Base-by-base conservation (phyloP, 2,888 invertebrate genomes). In the Masnerella sp. region DNA sequence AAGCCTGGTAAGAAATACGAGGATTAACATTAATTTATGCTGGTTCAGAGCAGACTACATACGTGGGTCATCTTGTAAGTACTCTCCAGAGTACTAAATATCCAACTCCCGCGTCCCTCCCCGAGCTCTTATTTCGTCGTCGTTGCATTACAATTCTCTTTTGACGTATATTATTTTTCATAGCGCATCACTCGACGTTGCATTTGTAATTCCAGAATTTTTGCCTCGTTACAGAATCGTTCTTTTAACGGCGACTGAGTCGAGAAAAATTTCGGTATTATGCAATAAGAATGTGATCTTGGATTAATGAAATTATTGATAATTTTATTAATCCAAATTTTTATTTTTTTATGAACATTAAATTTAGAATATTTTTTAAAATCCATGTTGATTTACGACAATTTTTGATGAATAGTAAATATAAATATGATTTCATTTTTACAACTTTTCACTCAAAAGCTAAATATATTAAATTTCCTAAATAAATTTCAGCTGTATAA, bases 1-100 rank as follows among this genome's bases (percentile, higher is more conserved):
- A 20, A 51, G 56, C 36, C 28, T n/a, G n/a, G 49, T 70, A 64
- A 64, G 71, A 71, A 64, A 52, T 64, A 58, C 43, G 71, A 58
- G 71, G 65, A 51, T 64, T 71, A 71, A 45, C 71, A 65, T 71
- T 68, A 74, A 68, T 74, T 74, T 68, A 68, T 74, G 73, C 68
- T 45, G 52, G 59, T 59, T 69, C 42, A 25, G 52, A 59, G 45
- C 45, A 20, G 42, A 45, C 64, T 49, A 59, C 62, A 68, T 74
- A 64, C 58, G 62, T 52, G 47, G 67, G 61, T 71, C 69, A 69
- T 69, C 59, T 74, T 65, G 58, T 74, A 74, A 74, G 59, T 65
- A 74, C 69, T 56, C 74, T 74, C 74, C 34, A 25, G 65, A 74
- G 64, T 65, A 69, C 69, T 74, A 61, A 68, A 61, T 47, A 59